Percentiles rank a stretch among this genome's conserved stretches.
Evolutionary conservation across 2,888 invertebrate genomes (phyloP).

Genomic region (Agriotes lineatus): DNA sequence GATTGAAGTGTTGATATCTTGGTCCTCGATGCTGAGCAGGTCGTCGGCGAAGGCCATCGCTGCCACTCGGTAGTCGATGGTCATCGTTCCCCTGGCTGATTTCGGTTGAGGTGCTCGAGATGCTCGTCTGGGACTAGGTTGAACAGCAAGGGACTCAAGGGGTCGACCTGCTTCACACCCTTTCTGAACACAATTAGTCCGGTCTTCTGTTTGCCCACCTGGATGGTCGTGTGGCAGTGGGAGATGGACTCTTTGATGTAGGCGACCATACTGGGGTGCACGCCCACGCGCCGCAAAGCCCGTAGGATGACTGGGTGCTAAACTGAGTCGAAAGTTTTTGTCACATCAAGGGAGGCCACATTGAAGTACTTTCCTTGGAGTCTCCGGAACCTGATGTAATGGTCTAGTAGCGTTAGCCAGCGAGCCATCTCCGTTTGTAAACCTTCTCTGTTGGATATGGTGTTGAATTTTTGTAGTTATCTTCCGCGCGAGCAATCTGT

Average conservation of each 20-base stretch:
- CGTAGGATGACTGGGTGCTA: conserved; percentile 47
- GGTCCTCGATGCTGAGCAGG: conserved; percentile 56
- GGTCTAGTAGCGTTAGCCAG: conserved; percentile 58
- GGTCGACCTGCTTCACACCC: too few species aligned
- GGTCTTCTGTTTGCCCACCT: conserved; percentile 31
- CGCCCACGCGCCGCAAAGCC: conserved; percentile 54
- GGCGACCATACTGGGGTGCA: conserved; percentile 54
- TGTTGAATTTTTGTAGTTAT: too few species aligned
- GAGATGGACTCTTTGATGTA: too few species aligned
- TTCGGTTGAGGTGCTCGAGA: conserved; percentile 54
- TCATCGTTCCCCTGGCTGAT: conserved; percentile 63
- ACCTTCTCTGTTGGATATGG: too few species aligned
- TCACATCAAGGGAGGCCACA: conserved; percentile 60
- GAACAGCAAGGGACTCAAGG: too few species aligned
- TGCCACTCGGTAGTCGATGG: conserved; percentile 57
- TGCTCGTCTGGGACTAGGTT: too few species aligned
- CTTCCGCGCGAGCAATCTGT: conserved; percentile 47
- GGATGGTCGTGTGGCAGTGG: too few species aligned
- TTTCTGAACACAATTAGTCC: conserved; percentile 38
- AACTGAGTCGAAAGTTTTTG: conserved; percentile 62
- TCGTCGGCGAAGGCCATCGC: too few species aligned
- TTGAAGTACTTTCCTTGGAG: conserved; percentile 53
- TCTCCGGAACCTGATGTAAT: conserved; percentile 53
- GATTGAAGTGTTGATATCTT: conserved; percentile 52
- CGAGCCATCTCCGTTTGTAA: too few species aligned